Evolutionary conservation across 1,140 invertebrate species (phyloP).

Genomic region (Drosophila sp.): DNA sequence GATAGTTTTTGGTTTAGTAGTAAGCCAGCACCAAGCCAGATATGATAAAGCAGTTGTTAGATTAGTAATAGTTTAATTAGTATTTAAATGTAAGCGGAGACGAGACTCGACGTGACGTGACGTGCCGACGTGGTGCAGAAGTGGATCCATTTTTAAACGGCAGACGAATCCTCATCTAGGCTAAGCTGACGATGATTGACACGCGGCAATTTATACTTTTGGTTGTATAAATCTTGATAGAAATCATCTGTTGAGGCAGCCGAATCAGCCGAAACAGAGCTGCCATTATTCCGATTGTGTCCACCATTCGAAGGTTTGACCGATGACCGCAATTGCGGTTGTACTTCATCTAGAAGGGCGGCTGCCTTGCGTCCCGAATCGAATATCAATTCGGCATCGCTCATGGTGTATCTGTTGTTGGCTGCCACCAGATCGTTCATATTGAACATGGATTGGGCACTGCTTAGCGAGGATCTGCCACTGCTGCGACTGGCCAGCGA

Average conservation of each 20-base stretch:
- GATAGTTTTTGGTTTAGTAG: slow-evolving; percentile 15
- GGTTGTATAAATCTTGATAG: slow-evolving; percentile 63
- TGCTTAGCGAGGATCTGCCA: slow-evolving; percentile 68
- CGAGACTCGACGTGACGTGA: neutral
- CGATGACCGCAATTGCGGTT: slow-evolving; percentile 65
- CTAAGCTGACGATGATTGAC: slow-evolving; percentile 60
- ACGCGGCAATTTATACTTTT: slow-evolving; percentile 63
- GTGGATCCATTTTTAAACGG: slow-evolving; percentile 30
- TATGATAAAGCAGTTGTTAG: slow-evolving; percentile 4
- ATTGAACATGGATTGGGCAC: slow-evolving; percentile 74
- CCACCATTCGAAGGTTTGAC: slow-evolving; percentile 43
- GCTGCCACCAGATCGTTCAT: slow-evolving; percentile 60
- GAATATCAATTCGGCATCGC: slow-evolving; percentile 66
- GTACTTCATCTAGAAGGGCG: slow-evolving; percentile 69
- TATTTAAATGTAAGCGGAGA: slow-evolving; percentile 1
- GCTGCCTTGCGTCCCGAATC: slow-evolving; percentile 68
- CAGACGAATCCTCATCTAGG: slow-evolving; percentile 57
- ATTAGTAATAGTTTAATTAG: slow-evolving; percentile 3
- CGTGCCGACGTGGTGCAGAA: neutral
- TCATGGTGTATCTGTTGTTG: slow-evolving; percentile 41
- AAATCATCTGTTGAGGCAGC: slow-evolving; percentile 53
- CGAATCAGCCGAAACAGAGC: slow-evolving; percentile 35
- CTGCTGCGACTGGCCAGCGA: slow-evolving; percentile 69
- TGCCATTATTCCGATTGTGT: slow-evolving; percentile 39
- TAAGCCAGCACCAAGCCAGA: slow-evolving; percentile 26